Percentiles rank a stretch among this genome's conserved stretches.
Evolutionary conservation across 2,113 vertebrate species (phyloP).

Genomic region (Vanacampus margaritifer): DNA sequence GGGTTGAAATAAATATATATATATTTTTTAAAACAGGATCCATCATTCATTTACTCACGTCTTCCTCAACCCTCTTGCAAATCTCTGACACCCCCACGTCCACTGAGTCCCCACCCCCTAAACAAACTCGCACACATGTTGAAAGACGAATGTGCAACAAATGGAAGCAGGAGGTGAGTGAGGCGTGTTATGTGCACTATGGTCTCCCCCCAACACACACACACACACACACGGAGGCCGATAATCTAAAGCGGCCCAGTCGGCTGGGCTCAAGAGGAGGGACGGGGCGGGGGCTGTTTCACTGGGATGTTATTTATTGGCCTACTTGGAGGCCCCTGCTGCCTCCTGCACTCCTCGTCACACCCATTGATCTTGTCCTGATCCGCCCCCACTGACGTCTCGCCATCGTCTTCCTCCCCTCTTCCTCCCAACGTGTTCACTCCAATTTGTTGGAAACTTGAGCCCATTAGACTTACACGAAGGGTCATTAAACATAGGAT

Average conservation of each 20-base stretch:
- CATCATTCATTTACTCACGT: slow-evolving; percentile 17
- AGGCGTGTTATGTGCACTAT: slow-evolving; percentile 60
- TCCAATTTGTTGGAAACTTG: neutral
- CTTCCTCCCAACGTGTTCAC: slow-evolving; percentile 5
- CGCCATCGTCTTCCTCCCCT: slow-evolving; percentile 6
- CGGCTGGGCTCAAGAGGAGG: slow-evolving; percentile 15
- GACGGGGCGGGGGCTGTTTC: slow-evolving; percentile 50
- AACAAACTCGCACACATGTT: slow-evolving; percentile 67
- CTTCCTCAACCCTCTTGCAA: slow-evolving; percentile 3
- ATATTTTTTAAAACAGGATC: too few relatives aligned
- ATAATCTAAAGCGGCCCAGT: slow-evolving; percentile 62
- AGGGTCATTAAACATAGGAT: slow-evolving; percentile 11
- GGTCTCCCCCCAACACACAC: slow-evolving; percentile 14
- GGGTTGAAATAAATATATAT: too few relatives aligned
- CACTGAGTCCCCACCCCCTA: slow-evolving; percentile 48
- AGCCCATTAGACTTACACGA: slow-evolving; percentile 13
- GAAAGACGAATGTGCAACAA: slow-evolving; percentile 72
- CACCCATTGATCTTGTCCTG: slow-evolving; percentile 72
- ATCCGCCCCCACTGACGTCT: slow-evolving; percentile 44
- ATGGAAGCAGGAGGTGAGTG: slow-evolving; percentile 65
- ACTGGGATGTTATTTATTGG: slow-evolving; percentile 78
- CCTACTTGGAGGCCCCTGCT: slow-evolving; percentile 70
- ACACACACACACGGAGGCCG: slow-evolving; percentile 37
- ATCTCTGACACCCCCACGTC: neutral
- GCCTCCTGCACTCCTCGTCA: slow-evolving; percentile 69